Evolutionary conservation across 2,888 invertebrate species (phyloP), one percentile per base, ranked within the genome.

Genomic region (Tetragonisca angustula): DNA sequence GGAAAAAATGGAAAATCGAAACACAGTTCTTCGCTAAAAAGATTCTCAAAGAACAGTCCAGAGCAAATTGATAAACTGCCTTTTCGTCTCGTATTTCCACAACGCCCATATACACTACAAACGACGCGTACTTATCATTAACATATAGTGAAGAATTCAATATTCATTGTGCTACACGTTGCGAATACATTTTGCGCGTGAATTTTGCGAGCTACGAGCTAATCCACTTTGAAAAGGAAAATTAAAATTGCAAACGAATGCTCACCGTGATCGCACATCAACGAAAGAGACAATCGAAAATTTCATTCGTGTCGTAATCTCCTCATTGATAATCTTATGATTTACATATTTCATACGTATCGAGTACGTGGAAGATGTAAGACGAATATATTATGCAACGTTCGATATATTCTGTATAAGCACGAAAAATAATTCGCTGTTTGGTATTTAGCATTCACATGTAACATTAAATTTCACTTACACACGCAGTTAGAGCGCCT

Each of bases 401-500:
- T 77, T 52, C 59, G 75, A 67, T 32, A 32, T 32, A 32, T 67
- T 72, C 71, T 76, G 77, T 69, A 67, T 36, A 81, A 85, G 79
- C 76, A 52, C 68, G 62, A 74, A 73, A 74, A 81, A 83, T 79
- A 83, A 78, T 80, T 13, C 59, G 59, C 70, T 43, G 68, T 32
- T 75, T 64, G 65, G 21, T 79, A 72, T 15, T 52, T 56, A 43
- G 68, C 73, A 54, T 71, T 54, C 80, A 85, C 87, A 79, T 76
- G 27, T 85, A 89, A 89, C 81, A 78, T 83, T 84, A 82, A 87
- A 62, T 65, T 89, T 74, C 65, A 64, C 77, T 86, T 83, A 83
- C 73, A 84, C 68, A 61, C 79, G 69, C 68, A 52, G 49, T 80
- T 65, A 49, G 56, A 52, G 62, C 78, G 79, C 67, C 73, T 70